A percentile compares a stretch with the other conserved stretches of the same genome.
Evolutionary conservation across 2,888 invertebrate genomes (phyloP).

Genomic region (Crossocerus cetratus): DNA sequence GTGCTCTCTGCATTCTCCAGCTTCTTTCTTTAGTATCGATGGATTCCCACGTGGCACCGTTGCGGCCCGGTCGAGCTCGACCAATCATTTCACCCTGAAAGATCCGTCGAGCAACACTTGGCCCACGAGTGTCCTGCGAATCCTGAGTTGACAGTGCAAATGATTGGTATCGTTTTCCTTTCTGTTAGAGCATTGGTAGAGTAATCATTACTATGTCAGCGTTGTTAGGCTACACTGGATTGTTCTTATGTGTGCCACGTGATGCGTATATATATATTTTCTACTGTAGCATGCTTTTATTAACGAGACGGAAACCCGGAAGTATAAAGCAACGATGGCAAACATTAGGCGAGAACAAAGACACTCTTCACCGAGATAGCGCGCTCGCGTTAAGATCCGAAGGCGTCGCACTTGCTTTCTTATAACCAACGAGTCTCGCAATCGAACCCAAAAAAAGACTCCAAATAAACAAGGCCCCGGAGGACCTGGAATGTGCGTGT

Average conservation of each 20-base stretch:
- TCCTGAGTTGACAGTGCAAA: constrained; percentile 55
- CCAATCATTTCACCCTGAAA: constrained; percentile 21
- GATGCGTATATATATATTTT: constrained; percentile 67
- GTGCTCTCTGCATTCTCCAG: constrained; percentile 58
- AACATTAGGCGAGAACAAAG: constrained; percentile 39
- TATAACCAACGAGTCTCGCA: neutral
- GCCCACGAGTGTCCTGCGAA: constrained; percentile 61
- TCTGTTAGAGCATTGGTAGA: constrained; percentile 60
- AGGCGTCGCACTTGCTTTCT: neutral
- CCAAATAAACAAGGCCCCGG: neutral
- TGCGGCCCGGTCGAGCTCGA: constrained; percentile 46
- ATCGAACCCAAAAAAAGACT: neutral
- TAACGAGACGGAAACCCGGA: constrained; percentile 50
- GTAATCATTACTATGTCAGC: constrained; percentile 55
- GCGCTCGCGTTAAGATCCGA: constrained; percentile 37
- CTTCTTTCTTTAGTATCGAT: constrained; percentile 59
- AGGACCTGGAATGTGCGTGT: neutral
- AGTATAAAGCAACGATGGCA: constrained; percentile 49
- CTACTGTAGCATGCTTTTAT: constrained; percentile 71
- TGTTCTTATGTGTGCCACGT: constrained; percentile 67
- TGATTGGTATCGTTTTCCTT: constrained; percentile 48
- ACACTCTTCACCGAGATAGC: constrained; percentile 15
- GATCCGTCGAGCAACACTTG: constrained; percentile 16
- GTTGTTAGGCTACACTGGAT: constrained; percentile 60
- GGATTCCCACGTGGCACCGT: constrained; percentile 60